These are phyloP conservation scores for Epinephelus malabaricus DNA, from an alignment of 2,797 vertebrate genomes.

Conservation along the genomic window DNA sequence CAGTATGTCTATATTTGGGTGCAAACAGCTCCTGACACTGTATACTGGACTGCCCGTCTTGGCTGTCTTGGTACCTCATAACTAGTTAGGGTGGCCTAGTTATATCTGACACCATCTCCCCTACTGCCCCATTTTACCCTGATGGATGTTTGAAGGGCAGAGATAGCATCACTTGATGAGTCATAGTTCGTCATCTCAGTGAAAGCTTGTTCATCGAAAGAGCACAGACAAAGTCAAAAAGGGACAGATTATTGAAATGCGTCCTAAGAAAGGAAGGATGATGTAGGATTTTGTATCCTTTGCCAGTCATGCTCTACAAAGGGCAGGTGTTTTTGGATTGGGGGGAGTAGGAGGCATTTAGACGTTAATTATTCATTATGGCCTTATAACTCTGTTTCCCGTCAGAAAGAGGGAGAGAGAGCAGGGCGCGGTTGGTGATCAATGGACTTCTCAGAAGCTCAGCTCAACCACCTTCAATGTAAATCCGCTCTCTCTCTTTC, in stretches of 20 bases:
- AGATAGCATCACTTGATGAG: slow-evolving; percentile 42
- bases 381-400: slow-evolving; percentile 69
- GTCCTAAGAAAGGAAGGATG: slow-evolving; percentile 2
- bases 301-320: slow-evolving; percentile 25
- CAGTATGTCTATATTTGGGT: slow-evolving; percentile 63
- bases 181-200: slow-evolving; percentile 18
- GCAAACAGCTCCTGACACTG: slow-evolving; percentile 34
- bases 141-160: slow-evolving; percentile 24
- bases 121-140: slow-evolving; percentile 12
- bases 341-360: slow-evolving; percentile 65
- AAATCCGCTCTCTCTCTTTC: slow-evolving; percentile 39
- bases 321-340: slow-evolving; percentile 62
- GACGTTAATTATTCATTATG: slow-evolving; percentile 81
- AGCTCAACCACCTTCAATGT: slow-evolving; percentile 53
- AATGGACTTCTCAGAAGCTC: slow-evolving; percentile 81
- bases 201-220: background rate
- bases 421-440: slow-evolving; percentile 73
- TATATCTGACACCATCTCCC: slow-evolving; percentile 49
- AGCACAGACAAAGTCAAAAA: slow-evolving; percentile 4
- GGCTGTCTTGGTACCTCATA: slow-evolving; percentile 32
- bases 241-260: background rate
- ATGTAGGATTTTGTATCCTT: slow-evolving; percentile 7
- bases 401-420: slow-evolving; percentile 45
- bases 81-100: slow-evolving; percentile 36
- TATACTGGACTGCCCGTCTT: slow-evolving; percentile 11